A percentile compares a stretch with the other conserved stretches of the same genome.
Evolutionary conservation across 2,797 vertebrate species (phyloP).

Genomic region (Kryptolebias ocellatus): DNA sequence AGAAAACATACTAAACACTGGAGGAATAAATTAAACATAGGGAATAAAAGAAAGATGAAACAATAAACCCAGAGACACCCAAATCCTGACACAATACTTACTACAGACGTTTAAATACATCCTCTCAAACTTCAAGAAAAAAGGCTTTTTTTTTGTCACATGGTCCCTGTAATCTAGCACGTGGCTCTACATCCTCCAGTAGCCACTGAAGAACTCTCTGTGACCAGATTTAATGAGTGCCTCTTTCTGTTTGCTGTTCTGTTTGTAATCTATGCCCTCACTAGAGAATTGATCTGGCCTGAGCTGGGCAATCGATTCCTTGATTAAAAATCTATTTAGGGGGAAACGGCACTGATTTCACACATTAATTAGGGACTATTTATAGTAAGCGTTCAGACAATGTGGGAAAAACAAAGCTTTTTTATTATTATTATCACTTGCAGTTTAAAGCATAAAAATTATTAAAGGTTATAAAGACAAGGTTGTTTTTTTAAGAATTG

Average conservation of each 20-base stretch:
- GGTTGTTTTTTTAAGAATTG: not conserved
- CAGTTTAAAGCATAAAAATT: too few species aligned
- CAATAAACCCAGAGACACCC: too few species aligned
- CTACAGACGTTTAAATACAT: too few species aligned
- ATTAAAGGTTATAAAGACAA: not conserved
- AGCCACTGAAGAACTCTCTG: constrained; percentile 1
- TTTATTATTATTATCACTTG: too few species aligned
- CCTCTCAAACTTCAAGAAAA: too few species aligned
- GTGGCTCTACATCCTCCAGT: not conserved
- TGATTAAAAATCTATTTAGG: constrained; percentile 55
- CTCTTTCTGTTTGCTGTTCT: constrained; percentile 20
- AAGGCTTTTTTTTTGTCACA: too few species aligned
- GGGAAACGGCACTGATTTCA: constrained; percentile 17
- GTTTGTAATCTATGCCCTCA: constrained; percentile 30
- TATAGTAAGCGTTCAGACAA: not conserved
- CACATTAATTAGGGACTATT: constrained; percentile 6
- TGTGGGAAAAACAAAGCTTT: not conserved
- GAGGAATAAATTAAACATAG: too few species aligned
- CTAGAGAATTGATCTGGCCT: constrained; percentile 43
- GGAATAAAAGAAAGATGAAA: too few species aligned
- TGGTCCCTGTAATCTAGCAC: not conserved
- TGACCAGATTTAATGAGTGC: constrained; percentile 37
- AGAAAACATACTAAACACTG: too few species aligned
- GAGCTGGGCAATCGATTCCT: constrained; percentile 29
- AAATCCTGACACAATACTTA: too few species aligned